These are phyloP conservation scores for Spermophilus dauricus DNA, from an alignment of 2,113 vertebrate genomes.

Conservation along the genomic window DNA sequence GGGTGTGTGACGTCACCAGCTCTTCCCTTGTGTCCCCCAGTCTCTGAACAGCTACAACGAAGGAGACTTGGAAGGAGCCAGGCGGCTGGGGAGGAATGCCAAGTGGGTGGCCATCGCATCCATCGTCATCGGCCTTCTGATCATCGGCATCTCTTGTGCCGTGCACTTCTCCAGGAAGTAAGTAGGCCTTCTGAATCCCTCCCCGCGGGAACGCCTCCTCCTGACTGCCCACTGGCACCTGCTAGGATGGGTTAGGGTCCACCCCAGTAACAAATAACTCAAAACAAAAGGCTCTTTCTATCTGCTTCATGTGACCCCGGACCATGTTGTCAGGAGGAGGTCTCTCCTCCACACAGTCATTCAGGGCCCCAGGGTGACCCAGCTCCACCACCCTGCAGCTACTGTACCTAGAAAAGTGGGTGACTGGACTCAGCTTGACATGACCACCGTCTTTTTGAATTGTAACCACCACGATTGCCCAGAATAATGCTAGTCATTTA, in stretches of 20 bases:
- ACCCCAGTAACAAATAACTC: not conserved
- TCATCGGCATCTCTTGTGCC: constrained; percentile 88
- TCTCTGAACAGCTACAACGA: constrained; percentile 93
- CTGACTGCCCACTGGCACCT: not conserved
- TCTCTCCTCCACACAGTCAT: not conserved
- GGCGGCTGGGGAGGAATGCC: constrained; percentile 91
- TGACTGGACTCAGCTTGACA: not conserved
- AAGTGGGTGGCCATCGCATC: constrained; percentile 92
- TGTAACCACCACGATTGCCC: not conserved
- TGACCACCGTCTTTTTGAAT: not conserved
- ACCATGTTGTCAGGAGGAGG: not conserved
- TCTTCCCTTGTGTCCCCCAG: constrained; percentile 85
- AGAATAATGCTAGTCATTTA: not conserved
- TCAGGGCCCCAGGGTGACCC: not conserved
- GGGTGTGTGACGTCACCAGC: constrained; percentile 24
- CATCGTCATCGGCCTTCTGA: constrained; percentile 91
- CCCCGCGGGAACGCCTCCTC: not conserved
- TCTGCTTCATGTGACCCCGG: not conserved
- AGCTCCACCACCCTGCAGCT: not conserved
- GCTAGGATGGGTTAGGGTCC: not conserved
- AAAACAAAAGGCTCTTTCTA: not conserved
- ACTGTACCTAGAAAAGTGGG: not conserved
- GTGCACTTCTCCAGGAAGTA: constrained; percentile 93
- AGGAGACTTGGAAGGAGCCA: constrained; percentile 92
- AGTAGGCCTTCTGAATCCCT: constrained; percentile 37